Evolutionary conservation across 2,888 invertebrate genomes (phyloP), one percentile per base, ranked within the genome.

Genomic region (Eupeodes latifasciatus): DNA sequence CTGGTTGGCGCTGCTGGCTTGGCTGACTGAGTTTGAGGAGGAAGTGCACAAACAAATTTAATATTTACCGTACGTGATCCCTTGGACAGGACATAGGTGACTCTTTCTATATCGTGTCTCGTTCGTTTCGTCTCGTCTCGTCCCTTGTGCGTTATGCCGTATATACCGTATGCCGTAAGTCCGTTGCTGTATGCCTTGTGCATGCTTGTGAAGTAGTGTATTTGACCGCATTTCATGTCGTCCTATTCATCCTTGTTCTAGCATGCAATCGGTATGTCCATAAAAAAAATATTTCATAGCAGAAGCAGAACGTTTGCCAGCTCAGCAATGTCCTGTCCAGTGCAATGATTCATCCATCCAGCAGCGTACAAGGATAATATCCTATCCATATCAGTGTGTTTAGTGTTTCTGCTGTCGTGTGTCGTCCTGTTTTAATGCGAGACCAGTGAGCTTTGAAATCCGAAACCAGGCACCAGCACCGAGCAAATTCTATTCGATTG

Each of bases 61-160:
- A 87, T 87, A 87, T 87, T 87, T 80, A 80, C 83, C 80, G 80
- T 87, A 87, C 87, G 87, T 87, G 87, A 83, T 87, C 79, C 75
- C 62, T 67, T 57, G 75, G 64, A 66, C 75, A 66, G 75, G 64
- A 66, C 75, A 66, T 51, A 74, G 67, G 53, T 69, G 69, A 53
- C 69, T 69, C 53, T 69, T n/a, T 69, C 36, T 67, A 64, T 53
- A 64, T 53, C 76, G 36, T 16, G 44, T 51, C 14, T 47, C 19
- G 49, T 49, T 16, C 19, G 1, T 27, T 27, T 69, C 69, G 27
- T 66, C 14, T 49, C 69, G 27, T 66, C 27, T 49, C n/a, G 51
- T 67, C 59, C 9, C 71, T 55, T 27, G 51, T 62, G 51, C 72
- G 10, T 11, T 11, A 0, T 64, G 64, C 62, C 27, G 27, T 27